Conservation (phyloP, 2,888 invertebrate genomes). For the Drosophila neutralis region DNA sequence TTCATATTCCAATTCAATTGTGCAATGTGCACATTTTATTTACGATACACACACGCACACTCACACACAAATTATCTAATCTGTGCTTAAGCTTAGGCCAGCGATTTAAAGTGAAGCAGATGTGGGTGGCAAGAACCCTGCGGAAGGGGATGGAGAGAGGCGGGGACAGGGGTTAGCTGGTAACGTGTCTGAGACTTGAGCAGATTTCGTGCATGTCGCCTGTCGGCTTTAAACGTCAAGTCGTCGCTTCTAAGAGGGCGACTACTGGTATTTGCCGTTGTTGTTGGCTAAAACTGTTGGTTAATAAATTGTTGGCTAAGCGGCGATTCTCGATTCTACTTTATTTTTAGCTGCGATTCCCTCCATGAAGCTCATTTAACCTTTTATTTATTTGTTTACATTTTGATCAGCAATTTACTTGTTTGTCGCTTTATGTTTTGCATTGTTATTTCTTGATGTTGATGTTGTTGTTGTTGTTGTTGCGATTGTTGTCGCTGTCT, state of each 20-base stretch:
- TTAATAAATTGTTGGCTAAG: slow-evolving; percentile 63
- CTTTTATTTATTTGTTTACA: slow-evolving; percentile 49
- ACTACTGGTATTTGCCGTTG: slow-evolving; percentile 45
- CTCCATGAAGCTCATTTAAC: slow-evolving; percentile 16
- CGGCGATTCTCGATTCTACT: slow-evolving; percentile 38
- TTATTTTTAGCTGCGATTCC: slow-evolving; percentile 16
- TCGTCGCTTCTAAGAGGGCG: slow-evolving; percentile 44
- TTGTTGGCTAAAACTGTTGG: slow-evolving; percentile 15
- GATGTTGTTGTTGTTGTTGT: slow-evolving; percentile 19
- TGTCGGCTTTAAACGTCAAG: slow-evolving; percentile 73
- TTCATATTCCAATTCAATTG: slow-evolving; percentile 51
- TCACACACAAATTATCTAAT: slow-evolving; percentile 40
- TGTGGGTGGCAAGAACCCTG: background rate
- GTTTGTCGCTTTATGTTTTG: slow-evolving; percentile 21
- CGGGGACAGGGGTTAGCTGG: background rate
- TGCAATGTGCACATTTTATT: slow-evolving; percentile 47
- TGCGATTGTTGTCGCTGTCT: slow-evolving; percentile 51
- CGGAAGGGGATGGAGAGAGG: background rate
- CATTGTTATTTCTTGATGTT: background rate
- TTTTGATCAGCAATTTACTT: slow-evolving; percentile 40
- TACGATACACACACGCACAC: slow-evolving; percentile 19
- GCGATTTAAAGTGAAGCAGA: slow-evolving; percentile 46
- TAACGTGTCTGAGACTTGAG: slow-evolving; percentile 34
- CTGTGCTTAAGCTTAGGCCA: slow-evolving; percentile 60
- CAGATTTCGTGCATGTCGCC: slow-evolving; percentile 71